Percentiles rank a stretch among this genome's conserved stretches.
Conservation (phyloP, 2,113 vertebrate species). For the Syrrhaptes paradoxus region DNA sequence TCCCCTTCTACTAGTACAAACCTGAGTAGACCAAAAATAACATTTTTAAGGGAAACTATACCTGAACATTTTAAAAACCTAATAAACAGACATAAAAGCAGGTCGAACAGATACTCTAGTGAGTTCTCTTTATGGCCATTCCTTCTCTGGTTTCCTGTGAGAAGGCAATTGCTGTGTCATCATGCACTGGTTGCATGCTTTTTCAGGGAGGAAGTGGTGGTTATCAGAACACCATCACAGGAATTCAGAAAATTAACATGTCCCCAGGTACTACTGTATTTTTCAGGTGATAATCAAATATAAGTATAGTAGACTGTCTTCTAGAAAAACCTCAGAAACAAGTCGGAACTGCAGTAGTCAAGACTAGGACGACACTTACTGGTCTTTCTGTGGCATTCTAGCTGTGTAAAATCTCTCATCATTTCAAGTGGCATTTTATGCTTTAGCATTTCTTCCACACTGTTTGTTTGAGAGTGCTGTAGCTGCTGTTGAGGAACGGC, state of each 20-base stretch:
- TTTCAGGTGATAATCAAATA: neutral
- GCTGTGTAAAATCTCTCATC: neutral
- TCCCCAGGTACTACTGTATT: neutral
- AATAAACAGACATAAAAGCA: neutral
- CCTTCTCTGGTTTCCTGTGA: neutral
- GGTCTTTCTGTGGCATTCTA: neutral
- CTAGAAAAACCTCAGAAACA: neutral
- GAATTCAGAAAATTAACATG: neutral
- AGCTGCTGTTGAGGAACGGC: constrained; percentile 44
- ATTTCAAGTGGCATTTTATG: neutral
- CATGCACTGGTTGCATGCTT: neutral
- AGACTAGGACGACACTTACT: neutral
- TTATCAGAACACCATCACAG: neutral
- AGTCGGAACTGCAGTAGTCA: neutral
- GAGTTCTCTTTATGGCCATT: neutral
- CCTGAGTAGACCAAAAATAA: neutral
- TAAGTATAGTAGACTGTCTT: neutral
- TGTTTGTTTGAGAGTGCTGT: constrained; percentile 14
- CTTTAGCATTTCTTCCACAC: neutral
- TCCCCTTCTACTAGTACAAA: neutral
- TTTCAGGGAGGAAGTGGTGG: neutral
- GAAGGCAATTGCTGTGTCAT: neutral
- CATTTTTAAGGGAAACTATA: neutral
- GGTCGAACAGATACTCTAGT: neutral
- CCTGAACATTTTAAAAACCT: neutral